phyloP scores from a whole-genome alignment of 2,888 invertebrate genomes.

The Dusona sp. region DNA sequence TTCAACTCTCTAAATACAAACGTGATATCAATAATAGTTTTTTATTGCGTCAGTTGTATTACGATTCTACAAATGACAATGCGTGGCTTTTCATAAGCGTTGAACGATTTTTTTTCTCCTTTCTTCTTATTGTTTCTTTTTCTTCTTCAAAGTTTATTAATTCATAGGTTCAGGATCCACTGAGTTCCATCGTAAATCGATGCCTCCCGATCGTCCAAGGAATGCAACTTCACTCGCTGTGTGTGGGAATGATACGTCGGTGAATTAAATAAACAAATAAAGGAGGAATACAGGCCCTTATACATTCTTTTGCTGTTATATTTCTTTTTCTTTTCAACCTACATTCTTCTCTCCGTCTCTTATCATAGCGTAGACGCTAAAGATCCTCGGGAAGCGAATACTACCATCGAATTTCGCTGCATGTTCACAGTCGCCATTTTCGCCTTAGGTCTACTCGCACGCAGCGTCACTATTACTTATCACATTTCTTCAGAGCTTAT shows the following conservation, averaged over 20 bases:
- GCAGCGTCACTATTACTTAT: slow-evolving; percentile 60
- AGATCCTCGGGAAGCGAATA: slow-evolving; percentile 54
- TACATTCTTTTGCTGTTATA: slow-evolving; percentile 28
- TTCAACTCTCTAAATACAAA: slow-evolving; percentile 3
- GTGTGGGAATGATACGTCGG: slow-evolving; percentile 76
- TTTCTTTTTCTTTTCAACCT: slow-evolving; percentile 2
- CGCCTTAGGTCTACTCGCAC: slow-evolving; percentile 46
- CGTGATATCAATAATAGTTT: slow-evolving; percentile 25
- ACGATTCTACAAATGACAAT: slow-evolving; percentile 44
- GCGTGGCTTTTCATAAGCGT: slow-evolving; percentile 16
- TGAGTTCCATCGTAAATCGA: slow-evolving; percentile 55
- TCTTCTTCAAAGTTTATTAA: slow-evolving; percentile 33
- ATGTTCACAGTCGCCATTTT: slow-evolving; percentile 61
- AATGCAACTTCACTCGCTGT: slow-evolving; percentile 74
- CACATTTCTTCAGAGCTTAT: slow-evolving; percentile 64
- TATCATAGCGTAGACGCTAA: slow-evolving; percentile 60
- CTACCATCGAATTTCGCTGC: slow-evolving; percentile 29
- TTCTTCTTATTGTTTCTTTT: slow-evolving; percentile 27
- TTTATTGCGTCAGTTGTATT: slow-evolving; percentile 49
- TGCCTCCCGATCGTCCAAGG: slow-evolving; percentile 71
- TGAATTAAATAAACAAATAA: slow-evolving; percentile 47
- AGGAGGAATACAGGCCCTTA: slow-evolving; percentile 10
- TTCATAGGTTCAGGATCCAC: slow-evolving; percentile 58
- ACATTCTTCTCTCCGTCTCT: slow-evolving; percentile 32
- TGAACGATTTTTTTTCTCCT: slow-evolving; percentile 31